These are phyloP conservation scores for Mizuhopecten yessoensis DNA, from an alignment of 1,140 invertebrate genomes.

Conservation along the genomic window DNA sequence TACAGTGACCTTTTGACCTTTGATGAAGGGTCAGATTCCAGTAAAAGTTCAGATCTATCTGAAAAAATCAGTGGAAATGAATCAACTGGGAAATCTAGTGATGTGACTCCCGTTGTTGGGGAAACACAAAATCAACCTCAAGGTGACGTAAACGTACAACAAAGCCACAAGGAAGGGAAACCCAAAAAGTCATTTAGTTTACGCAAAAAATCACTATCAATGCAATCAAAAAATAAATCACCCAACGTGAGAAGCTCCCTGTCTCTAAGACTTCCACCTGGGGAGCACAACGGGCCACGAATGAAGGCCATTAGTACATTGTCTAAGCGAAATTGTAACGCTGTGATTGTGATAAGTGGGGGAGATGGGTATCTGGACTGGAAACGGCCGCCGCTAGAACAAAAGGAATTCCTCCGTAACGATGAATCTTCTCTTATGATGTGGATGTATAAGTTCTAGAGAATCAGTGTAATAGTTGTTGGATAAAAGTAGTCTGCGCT, in stretches of 20 bases:
- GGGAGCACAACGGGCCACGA: constrained; percentile 41
- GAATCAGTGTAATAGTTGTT: not conserved
- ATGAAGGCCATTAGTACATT: constrained; percentile 65
- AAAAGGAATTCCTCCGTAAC: constrained; percentile 51
- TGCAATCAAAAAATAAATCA: not conserved
- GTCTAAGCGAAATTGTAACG: constrained; percentile 71
- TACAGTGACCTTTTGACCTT: constrained; percentile 41
- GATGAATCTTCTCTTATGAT: constrained; percentile 75
- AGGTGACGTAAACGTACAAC: not conserved
- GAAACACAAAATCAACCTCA: no score
- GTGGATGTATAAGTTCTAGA: constrained; percentile 78
- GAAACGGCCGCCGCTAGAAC: constrained; percentile 60
- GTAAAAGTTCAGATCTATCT: not conserved
- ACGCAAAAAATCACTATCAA: not conserved
- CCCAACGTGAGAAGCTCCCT: constrained; percentile 44
- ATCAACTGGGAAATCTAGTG: not conserved
- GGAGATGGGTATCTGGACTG: constrained; percentile 79
- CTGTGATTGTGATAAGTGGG: constrained; percentile 78
- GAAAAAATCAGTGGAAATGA: not conserved
- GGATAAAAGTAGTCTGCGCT: no score
- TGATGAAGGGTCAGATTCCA: constrained; percentile 43
- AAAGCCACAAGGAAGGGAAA: constrained; percentile 45
- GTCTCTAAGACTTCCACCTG: not conserved
- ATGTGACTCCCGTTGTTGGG: not conserved
- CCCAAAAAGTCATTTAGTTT: constrained; percentile 1